Evolutionary conservation across 2,888 invertebrate species (phyloP).

Genomic region (Plagodis dolabraria): DNA sequence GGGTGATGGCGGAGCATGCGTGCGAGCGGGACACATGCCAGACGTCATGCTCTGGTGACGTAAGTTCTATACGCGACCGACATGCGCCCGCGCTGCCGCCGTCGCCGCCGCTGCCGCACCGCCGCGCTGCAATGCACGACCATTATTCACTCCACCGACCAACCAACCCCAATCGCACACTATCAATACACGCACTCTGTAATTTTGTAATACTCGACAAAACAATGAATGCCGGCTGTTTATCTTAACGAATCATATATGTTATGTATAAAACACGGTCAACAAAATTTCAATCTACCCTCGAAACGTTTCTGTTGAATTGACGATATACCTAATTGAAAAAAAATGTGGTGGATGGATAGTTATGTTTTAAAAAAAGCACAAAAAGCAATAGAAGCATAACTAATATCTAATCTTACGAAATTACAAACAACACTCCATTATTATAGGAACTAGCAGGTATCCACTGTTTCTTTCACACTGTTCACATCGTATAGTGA

Average conservation of each 20-base stretch:
- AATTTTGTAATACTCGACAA: too few relatives aligned
- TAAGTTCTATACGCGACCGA: conserved; percentile 49
- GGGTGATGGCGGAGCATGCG: conserved; percentile 37
- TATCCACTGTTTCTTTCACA: conserved; percentile 72
- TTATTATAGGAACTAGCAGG: conserved; percentile 53
- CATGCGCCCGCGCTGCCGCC: conserved; percentile 4
- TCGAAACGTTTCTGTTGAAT: too few relatives aligned
- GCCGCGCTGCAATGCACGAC: neutral
- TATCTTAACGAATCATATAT: too few relatives aligned
- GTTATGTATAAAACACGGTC: too few relatives aligned
- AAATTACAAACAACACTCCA: conserved; percentile 74
- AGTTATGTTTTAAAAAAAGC: too few relatives aligned
- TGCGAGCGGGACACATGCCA: conserved; percentile 53
- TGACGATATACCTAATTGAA: neutral
- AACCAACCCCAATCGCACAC: conserved; percentile 38
- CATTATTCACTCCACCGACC: conserved; percentile 6
- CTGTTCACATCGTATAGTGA: conserved; percentile 49
- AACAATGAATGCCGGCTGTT: too few relatives aligned
- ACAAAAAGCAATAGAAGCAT: conserved; percentile 34
- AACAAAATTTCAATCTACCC: too few relatives aligned
- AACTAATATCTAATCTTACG: conserved; percentile 74
- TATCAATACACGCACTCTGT: too few relatives aligned
- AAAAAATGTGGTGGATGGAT: too few relatives aligned
- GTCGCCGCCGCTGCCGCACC: conserved; percentile 2
- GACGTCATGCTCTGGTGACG: conserved; percentile 76